These are phyloP conservation scores for Oegoconia quadripuncta DNA, from an alignment of 2,888 invertebrate genomes.

Conservation along the genomic window DNA sequence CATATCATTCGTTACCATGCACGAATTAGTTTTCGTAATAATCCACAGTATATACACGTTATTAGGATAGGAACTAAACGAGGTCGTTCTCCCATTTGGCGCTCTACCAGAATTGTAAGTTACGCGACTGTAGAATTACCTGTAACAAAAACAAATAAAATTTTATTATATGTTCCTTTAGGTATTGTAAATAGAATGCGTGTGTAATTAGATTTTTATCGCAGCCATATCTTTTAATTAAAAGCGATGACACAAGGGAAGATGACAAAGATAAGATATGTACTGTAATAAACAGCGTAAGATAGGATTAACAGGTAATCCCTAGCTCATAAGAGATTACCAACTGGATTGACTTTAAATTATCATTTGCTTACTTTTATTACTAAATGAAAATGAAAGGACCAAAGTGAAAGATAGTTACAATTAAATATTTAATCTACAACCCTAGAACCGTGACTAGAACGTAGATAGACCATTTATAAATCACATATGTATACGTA, in stretches of 20 bases:
- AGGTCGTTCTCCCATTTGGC: slow-evolving; percentile 23
- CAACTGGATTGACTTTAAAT: too few relatives aligned
- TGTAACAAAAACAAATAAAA: slow-evolving; percentile 24
- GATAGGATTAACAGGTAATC: too few relatives aligned
- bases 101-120: slow-evolving; percentile 21
- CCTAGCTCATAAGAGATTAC: too few relatives aligned
- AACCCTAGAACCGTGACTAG: not conserved
- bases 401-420: too few relatives aligned
- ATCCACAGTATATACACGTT: not conserved
- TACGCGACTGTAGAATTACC: slow-evolving; percentile 22
- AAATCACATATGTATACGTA: too few relatives aligned
- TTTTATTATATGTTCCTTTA: slow-evolving; percentile 10
- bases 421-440: not conserved
- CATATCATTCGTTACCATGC: too few relatives aligned
- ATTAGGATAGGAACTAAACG: slow-evolving; percentile 15
- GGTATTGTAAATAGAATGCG: too few relatives aligned
- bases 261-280: not conserved
- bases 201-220: slow-evolving; percentile 2
- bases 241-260: not conserved
- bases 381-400: too few relatives aligned
- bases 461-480: too few relatives aligned
- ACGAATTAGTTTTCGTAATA: not conserved
- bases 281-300: not conserved
- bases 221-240: slow-evolving; percentile 1
- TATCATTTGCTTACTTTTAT: too few relatives aligned